These are phyloP conservation scores for Aleiodes alternator DNA, from an alignment of 2,888 invertebrate genomes.

Conservation along the genomic window DNA sequence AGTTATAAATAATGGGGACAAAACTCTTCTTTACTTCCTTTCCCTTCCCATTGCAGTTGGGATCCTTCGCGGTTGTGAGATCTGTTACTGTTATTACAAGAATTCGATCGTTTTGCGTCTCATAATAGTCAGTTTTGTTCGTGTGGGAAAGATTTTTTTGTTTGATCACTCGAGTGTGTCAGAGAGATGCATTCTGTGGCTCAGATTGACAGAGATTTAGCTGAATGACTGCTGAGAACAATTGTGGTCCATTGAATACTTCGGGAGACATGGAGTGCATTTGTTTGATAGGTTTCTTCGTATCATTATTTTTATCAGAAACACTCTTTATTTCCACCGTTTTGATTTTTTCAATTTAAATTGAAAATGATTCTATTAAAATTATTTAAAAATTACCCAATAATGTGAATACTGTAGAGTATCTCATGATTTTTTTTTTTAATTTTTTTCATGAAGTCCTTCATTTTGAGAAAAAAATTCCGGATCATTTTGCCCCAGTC, in stretches of 20 bases:
- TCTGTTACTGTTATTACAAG: constrained; percentile 48
- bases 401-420: too few relatives aligned
- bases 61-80: constrained; percentile 41
- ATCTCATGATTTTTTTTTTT: too few relatives aligned
- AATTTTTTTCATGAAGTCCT: too few relatives aligned
- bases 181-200: constrained; percentile 5
- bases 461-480: too few relatives aligned
- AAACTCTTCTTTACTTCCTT: constrained; percentile 46
- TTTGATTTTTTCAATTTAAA: too few relatives aligned
- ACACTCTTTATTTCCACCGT: too few relatives aligned
- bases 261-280: too few relatives aligned
- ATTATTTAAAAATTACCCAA: too few relatives aligned
- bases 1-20: constrained; percentile 58
- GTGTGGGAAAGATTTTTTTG: constrained; percentile 64
- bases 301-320: background rate
- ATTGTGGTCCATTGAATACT: background rate
- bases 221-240: background rate
- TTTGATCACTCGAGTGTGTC: constrained; percentile 44
- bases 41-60: constrained; percentile 46
- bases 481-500: too few relatives aligned
- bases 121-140: constrained; percentile 59
- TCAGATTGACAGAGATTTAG: background rate
- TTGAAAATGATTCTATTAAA: too few relatives aligned
- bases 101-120: constrained; percentile 63
- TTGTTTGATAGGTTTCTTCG: background rate